Conservation (phyloP, 53 echinoderm and acorn worm genomes). For the Stichopus horrens region DNA sequence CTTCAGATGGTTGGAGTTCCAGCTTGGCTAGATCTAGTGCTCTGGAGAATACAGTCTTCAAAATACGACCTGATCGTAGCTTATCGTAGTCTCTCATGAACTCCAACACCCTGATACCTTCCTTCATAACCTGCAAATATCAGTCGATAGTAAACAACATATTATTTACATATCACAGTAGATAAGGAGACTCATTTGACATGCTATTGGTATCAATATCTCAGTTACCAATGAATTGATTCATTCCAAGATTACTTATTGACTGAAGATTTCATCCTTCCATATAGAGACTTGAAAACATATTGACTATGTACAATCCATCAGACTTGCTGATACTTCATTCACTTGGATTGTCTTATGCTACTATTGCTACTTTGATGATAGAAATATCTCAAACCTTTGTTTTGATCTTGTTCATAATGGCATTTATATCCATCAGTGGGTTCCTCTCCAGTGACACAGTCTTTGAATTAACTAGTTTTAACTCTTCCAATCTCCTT, state of each 20-base stretch:
- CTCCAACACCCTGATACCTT: conserved; percentile 83
- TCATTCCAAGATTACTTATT: no score
- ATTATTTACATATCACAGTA: no score
- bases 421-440: conserved; percentile 63
- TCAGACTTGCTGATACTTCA: no score
- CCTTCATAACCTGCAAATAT: conserved; percentile 72
- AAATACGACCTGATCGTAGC: conserved; percentile 87
- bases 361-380: no score
- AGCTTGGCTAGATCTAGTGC: conserved; percentile 88
- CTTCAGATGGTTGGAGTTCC: conserved; percentile 82
- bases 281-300: no score
- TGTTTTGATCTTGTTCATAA: conserved; percentile 91
- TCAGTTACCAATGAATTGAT: no score
- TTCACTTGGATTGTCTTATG: no score
- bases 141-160: neutral
- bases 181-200: no score
- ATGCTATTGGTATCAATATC: no score
- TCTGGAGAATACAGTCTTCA: conserved; percentile 73
- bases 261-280: no score
- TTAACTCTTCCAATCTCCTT: conserved; percentile 48
- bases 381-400: conserved; percentile 54
- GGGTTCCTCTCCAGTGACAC: conserved; percentile 82
- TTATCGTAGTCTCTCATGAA: conserved; percentile 97
- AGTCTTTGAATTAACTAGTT: conserved; percentile 66
- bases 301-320: no score